Base-by-base conservation (phyloP, 2,113 vertebrate species). In the Ailuropoda melanoleuca region DNA sequence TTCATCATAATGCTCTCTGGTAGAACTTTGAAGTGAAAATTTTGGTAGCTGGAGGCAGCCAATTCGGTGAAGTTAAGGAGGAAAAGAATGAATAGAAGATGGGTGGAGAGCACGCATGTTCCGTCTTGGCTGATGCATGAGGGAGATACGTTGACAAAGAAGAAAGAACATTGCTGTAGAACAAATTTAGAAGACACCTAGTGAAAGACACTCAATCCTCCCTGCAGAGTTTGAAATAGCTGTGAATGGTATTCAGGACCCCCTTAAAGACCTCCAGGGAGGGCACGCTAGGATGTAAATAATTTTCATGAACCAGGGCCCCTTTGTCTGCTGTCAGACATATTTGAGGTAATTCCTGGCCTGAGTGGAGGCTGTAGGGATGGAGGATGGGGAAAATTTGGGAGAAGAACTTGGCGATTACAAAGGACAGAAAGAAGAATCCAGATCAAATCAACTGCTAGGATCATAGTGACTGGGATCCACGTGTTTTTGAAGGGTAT, bases 341-440 rank as follows among this genome's bases (percentile, higher is more conserved):
- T 55, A 24, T 48, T 87, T 48, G 31, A 55, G 14, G 9, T 55
- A 31, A 75, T 64, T 66, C n/a, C 24, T 93, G 92, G n/a, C 53
- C 26, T 82, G 24, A 15, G 53, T n/a, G 21, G n/a, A 70, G 68
- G 26, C 19, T 74, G 12, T 4, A 14, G 29, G 66, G 12, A 23
- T 68, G 15, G 19, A 34, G 12, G 29, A 7, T 4, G 0, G 23
- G 48, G 56, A 2, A 0, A 14, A 1, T 17, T 34, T 24, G 60
- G 56, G 55, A 95, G 48, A 81, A 90, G 48, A 50, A 68, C 5
- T 66, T 78, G 29, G 21, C 55, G 80, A 80, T 83, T 58, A 26
- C 39, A 81, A 66, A 53, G 24, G 11, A 4, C 18, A 26, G 46
- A 93, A 29, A 92, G 82, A 95, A 82, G 70, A 87, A 64, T 94